Percentiles rank a stretch among this genome's conserved stretches.
Conservation (phyloP, 2,888 invertebrate genomes). For the Hypena proboscidalis region DNA sequence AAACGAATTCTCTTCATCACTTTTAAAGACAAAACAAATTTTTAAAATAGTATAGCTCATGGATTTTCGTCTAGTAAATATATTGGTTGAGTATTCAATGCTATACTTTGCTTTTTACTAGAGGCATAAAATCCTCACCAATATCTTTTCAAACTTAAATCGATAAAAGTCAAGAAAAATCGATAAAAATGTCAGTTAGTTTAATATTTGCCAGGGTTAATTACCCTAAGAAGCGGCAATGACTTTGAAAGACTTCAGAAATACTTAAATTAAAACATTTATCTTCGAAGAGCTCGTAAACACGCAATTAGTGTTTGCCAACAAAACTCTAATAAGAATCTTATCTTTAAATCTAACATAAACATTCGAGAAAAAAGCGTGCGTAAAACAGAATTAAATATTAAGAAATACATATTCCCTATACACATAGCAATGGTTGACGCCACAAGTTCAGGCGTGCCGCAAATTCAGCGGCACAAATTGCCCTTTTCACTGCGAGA, state of each 20-base stretch:
- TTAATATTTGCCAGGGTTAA: slow-evolving; percentile 9
- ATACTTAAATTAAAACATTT: slow-evolving; percentile 23
- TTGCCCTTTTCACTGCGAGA: slow-evolving; percentile 86
- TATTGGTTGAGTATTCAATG: too few species aligned
- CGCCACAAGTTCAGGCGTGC: slow-evolving; percentile 79
- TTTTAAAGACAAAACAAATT: too few species aligned
- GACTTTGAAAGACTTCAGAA: slow-evolving; percentile 8
- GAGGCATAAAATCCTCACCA: background rate
- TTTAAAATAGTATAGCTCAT: too few species aligned
- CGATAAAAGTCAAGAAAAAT: slow-evolving; percentile 1
- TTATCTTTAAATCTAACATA: slow-evolving; percentile 36
- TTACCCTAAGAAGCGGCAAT: slow-evolving; percentile 7
- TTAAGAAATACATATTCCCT: slow-evolving; percentile 48
- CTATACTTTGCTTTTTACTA: too few species aligned
- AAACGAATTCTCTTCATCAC: too few species aligned
- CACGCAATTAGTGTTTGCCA: slow-evolving; percentile 28
- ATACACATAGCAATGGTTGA: slow-evolving; percentile 42
- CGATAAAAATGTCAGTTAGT: slow-evolving; percentile 14
- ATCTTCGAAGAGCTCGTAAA: slow-evolving; percentile 19
- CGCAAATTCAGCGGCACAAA: slow-evolving; percentile 85
- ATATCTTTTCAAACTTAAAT: background rate
- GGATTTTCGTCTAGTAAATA: too few species aligned
- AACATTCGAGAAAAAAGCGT: slow-evolving; percentile 28
- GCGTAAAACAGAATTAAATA: slow-evolving; percentile 44
- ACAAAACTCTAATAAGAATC: slow-evolving; percentile 46